phyloP scores from a whole-genome alignment of 2,888 invertebrate species.

The Pandemis cinnamomeana region DNA sequence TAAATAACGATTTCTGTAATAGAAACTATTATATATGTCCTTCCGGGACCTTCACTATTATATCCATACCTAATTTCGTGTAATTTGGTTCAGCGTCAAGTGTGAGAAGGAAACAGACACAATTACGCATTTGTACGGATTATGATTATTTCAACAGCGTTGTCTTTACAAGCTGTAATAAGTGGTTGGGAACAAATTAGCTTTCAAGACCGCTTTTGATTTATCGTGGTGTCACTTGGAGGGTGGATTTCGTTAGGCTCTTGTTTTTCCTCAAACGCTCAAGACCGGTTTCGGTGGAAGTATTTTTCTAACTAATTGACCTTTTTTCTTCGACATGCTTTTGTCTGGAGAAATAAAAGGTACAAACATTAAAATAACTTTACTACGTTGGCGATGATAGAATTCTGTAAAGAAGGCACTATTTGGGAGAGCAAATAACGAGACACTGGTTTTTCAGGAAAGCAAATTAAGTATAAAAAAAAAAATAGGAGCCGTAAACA shows the following conservation, averaged over 20 bases:
- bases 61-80: no score
- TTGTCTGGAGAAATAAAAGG: not conserved
- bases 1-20: no score
- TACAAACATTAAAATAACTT: not conserved
- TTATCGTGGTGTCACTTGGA: not conserved
- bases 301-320: slow-evolving; percentile 12
- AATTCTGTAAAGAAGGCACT: no score
- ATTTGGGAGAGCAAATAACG: no score
- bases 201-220: not conserved
- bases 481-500: no score
- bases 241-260: not conserved
- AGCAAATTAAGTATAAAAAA: no score
- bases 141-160: not conserved
- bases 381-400: not conserved
- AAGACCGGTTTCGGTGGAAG: not conserved
- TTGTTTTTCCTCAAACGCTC: slow-evolving; percentile 1
- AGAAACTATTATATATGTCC: no score
- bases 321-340: not conserved
- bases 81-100: no score
- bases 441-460: no score
- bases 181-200: not conserved
- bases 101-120: no score
- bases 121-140: no score
- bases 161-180: not conserved
- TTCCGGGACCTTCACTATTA: no score